Evolutionary conservation across 2,888 invertebrate genomes (phyloP).

Genomic region (Dichetophora obliterata): DNA sequence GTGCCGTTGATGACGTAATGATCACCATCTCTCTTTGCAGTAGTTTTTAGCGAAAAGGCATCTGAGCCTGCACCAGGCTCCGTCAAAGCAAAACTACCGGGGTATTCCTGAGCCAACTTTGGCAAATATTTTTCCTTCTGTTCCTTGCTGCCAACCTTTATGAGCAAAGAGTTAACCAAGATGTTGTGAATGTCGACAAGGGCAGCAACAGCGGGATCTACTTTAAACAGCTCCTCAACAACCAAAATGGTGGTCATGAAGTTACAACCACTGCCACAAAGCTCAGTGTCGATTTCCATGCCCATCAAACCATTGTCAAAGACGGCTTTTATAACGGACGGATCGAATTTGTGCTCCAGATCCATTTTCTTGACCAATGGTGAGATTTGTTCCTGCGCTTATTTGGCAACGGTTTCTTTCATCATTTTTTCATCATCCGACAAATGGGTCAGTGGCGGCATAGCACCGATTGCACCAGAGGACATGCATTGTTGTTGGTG

Average conservation of each 20-base stretch:
- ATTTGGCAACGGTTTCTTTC: conserved; percentile 90
- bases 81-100: conserved; percentile 93
- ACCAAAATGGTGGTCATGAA: conserved; percentile 92
- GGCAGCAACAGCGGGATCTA: conserved; percentile 90
- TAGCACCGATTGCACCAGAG: conserved; percentile 54
- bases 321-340: conserved; percentile 80
- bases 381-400: conserved; percentile 90
- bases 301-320: conserved; percentile 88
- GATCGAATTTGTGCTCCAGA: conserved; percentile 83
- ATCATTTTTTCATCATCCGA: conserved; percentile 93
- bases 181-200: conserved; percentile 97
- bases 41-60: conserved; percentile 94
- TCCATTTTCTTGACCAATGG: conserved; percentile 96
- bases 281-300: conserved; percentile 88
- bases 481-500: conserved; percentile 61
- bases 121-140: conserved; percentile 94
- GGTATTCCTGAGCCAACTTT: conserved; percentile 83
- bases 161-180: conserved; percentile 86
- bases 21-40: conserved; percentile 89
- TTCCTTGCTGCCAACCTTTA: conserved; percentile 85
- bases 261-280: conserved; percentile 89
- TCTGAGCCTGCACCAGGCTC: conserved; percentile 94
- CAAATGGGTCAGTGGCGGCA: conserved; percentile 81
- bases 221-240: conserved; percentile 93
- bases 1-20: conserved; percentile 92